A percentile compares a stretch with the other conserved stretches of the same genome.
These are phyloP conservation scores for Drosophila villosipedis DNA, from an alignment of 2,888 invertebrate genomes.

Conservation along the genomic window DNA sequence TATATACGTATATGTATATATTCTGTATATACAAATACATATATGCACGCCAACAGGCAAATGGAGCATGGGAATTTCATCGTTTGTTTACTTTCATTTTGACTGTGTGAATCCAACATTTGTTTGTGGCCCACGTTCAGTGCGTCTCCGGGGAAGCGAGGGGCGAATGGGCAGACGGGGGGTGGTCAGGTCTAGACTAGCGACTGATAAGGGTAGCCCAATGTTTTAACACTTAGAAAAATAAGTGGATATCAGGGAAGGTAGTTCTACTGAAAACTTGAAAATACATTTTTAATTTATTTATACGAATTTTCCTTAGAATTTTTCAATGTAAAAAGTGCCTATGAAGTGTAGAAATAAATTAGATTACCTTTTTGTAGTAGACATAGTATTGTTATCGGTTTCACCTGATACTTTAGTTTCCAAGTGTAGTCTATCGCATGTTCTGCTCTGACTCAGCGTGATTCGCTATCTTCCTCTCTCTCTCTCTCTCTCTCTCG, in stretches of 20 bases:
- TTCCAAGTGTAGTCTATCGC: conserved; percentile 6
- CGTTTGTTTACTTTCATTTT: conserved; percentile 59
- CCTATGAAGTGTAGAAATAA: background rate
- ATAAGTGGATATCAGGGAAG: background rate
- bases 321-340: background rate
- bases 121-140: conserved; percentile 46
- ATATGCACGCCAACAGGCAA: conserved; percentile 11
- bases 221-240: conserved; percentile 10
- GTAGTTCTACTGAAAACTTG: background rate
- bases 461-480: background rate
- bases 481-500: background rate
- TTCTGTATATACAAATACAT: conserved; percentile 7
- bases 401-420: background rate
- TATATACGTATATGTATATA: background rate
- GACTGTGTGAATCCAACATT: conserved; percentile 36
- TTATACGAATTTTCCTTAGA: background rate
- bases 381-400: background rate
- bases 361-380: background rate
- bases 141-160: background rate
- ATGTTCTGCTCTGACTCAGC: conserved; percentile 38
- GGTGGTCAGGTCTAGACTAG: conserved; percentile 3
- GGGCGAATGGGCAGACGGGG: too few species aligned
- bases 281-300: background rate
- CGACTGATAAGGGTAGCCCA: conserved; percentile 38
- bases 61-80: conserved; percentile 41